phyloP scores from a whole-genome alignment of 2,797 vertebrate species.

The Gadopsis bispinosus region DNA sequence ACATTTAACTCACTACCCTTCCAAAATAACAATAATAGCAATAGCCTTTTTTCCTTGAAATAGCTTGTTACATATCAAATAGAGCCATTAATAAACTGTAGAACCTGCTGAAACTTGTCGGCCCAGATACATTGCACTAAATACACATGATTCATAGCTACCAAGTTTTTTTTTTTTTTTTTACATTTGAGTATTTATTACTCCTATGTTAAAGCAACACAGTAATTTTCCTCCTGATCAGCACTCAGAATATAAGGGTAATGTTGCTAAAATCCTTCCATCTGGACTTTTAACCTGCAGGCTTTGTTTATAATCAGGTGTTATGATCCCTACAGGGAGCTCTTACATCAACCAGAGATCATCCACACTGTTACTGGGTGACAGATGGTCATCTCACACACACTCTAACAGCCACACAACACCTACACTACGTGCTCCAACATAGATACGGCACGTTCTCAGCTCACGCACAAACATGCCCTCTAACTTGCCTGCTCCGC shows the following conservation, averaged over 20 bases:
- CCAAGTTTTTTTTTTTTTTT: background rate
- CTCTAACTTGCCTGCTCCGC: conserved; percentile 37
- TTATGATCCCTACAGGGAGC: conserved; percentile 62
- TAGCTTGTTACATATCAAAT: conserved; percentile 10
- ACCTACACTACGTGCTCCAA: conserved; percentile 76
- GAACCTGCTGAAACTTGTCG: conserved; percentile 12
- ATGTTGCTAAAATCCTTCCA: conserved; percentile 53
- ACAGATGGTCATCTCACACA: conserved; percentile 78
- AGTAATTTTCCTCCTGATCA: conserved; percentile 24
- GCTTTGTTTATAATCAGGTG: conserved; percentile 66
- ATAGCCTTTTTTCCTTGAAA: background rate
- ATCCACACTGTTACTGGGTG: conserved; percentile 69
- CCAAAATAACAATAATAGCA: conserved; percentile 10
- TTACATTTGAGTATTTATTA: conserved; percentile 13
- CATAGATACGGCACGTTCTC: conserved; percentile 56
- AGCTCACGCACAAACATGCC: conserved; percentile 36
- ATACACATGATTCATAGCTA: conserved; percentile 8
- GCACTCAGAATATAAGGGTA: conserved; percentile 10
- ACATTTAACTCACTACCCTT: background rate
- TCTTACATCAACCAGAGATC: conserved; percentile 71
- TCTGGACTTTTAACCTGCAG: conserved; percentile 62
- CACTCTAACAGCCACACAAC: conserved; percentile 34
- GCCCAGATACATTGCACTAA: conserved; percentile 16
- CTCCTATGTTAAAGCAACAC: background rate
- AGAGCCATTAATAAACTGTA: conserved; percentile 20